Conservation (phyloP, 2,113 vertebrate genomes). For the Leptobrachium leishanense region DNA sequence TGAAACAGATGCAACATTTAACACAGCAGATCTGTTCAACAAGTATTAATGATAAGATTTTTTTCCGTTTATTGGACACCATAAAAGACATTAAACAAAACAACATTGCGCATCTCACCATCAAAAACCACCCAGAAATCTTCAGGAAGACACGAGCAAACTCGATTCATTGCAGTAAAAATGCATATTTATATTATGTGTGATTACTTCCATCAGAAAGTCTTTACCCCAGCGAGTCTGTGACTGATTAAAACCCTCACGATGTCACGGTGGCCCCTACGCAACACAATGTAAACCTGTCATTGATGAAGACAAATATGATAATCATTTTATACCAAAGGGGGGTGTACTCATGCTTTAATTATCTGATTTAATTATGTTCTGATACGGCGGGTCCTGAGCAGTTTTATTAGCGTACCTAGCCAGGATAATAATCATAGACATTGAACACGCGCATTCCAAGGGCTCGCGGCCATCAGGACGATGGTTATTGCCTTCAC, state of each 20-base stretch:
- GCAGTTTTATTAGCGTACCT: background rate
- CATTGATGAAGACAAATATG: background rate
- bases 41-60: no score
- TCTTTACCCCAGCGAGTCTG: background rate
- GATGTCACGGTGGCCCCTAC: no score
- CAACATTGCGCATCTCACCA: no score
- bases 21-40: no score
- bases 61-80: no score
- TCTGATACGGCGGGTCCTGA: background rate
- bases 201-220: no score
- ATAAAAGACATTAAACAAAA: no score
- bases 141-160: no score
- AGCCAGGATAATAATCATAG: background rate
- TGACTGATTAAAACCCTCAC: background rate
- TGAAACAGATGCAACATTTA: no score
- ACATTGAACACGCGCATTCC: background rate
- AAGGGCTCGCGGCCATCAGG: slow-evolving; percentile 6
- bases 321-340: slow-evolving; percentile 1
- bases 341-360: background rate
- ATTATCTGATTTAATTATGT: slow-evolving; percentile 27
- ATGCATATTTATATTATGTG: no score
- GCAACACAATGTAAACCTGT: background rate
- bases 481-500: slow-evolving; percentile 14
- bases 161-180: no score
- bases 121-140: no score